phyloP scores from a whole-genome alignment of 2,888 invertebrate genomes.

The Leptopilina myrica region DNA sequence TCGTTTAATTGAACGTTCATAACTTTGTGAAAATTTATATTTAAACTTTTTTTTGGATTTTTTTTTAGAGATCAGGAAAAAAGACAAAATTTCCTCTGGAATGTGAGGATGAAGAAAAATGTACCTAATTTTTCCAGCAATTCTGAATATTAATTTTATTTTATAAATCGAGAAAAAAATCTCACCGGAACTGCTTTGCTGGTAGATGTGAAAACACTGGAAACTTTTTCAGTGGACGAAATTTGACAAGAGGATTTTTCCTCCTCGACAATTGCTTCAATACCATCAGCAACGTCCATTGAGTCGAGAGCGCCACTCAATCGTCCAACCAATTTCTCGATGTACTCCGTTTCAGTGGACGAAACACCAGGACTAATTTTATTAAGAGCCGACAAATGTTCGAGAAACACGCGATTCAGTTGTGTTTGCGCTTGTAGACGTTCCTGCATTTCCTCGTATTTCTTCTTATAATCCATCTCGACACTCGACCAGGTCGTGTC shows the following conservation, averaged over 20 bases:
- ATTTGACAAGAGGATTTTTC: constrained; percentile 16
- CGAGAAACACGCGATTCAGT: constrained; percentile 55
- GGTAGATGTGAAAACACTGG: no score
- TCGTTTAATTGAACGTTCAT: no score
- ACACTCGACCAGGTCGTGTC: constrained; percentile 61
- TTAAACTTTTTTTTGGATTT: no score
- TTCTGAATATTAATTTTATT: no score
- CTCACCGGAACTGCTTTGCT: no score
- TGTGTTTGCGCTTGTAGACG: constrained; percentile 59
- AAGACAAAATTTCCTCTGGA: no score
- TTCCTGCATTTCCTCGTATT: constrained; percentile 55
- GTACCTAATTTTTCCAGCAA: no score
- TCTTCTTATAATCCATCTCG: constrained; percentile 58
- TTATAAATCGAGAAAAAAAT: no score
- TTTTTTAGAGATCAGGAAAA: no score
- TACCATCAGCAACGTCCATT: constrained; percentile 28
- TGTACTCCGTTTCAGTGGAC: constrained; percentile 29
- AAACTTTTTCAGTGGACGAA: no score
- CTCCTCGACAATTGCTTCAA: constrained; percentile 43
- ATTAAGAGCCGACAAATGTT: constrained; percentile 51
- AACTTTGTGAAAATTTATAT: no score
- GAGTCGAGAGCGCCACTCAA: constrained; percentile 13
- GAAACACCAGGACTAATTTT: background rate
- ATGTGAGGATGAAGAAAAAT: no score
- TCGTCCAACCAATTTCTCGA: constrained; percentile 39